Percentiles rank a stretch among this genome's conserved stretches.
These are phyloP conservation scores for Acanthisitta chloris DNA, from an alignment of 2,113 vertebrate species.

Conservation along the genomic window DNA sequence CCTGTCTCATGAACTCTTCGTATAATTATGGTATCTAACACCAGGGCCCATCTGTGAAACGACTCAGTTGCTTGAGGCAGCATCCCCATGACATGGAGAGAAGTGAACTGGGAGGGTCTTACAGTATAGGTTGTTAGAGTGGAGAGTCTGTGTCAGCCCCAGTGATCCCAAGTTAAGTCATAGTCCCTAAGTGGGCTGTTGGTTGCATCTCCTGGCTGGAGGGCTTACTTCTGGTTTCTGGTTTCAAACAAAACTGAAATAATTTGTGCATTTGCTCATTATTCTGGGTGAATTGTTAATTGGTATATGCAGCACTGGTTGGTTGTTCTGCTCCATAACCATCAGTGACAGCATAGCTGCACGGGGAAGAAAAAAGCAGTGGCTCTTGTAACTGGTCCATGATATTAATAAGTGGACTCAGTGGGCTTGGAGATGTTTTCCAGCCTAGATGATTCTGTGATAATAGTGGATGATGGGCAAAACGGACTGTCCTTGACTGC, in stretches of 20 bases:
- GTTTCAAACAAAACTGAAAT: neutral
- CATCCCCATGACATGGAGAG: neutral
- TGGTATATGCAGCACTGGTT: neutral
- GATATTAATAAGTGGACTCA: neutral
- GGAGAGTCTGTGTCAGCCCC: neutral
- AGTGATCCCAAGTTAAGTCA: neutral
- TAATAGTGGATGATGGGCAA: neutral
- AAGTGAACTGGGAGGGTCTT: neutral
- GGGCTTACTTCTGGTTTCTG: neutral
- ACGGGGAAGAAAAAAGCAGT: neutral
- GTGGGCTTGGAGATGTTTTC: neutral
- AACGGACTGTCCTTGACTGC: neutral
- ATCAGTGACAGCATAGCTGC: neutral
- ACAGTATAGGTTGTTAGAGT: neutral
- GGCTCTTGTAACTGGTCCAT: neutral
- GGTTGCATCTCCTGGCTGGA: neutral
- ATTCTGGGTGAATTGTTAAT: neutral
- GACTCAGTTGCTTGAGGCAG: neutral
- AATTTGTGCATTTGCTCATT: neutral
- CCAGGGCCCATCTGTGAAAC: neutral
- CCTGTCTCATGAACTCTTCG: rapidly evolving
- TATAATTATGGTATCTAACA: neutral
- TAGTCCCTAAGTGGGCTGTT: neutral
- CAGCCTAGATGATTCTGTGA: neutral
- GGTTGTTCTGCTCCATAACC: neutral